These are phyloP conservation scores for Nanger granti DNA, from an alignment of 2,113 vertebrate genomes.

Conservation along the genomic window DNA sequence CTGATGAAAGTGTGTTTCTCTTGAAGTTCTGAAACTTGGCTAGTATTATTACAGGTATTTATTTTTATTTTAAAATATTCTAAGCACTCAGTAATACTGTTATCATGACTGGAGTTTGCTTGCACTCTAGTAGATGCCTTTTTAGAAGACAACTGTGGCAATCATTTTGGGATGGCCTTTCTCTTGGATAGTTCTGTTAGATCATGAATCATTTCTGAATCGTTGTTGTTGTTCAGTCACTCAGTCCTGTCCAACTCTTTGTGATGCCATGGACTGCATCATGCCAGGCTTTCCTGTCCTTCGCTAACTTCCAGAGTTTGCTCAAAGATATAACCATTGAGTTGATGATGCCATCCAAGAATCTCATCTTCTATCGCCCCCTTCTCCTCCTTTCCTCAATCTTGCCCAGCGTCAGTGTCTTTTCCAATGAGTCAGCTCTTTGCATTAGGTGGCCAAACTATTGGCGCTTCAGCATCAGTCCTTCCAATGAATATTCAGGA, in stretches of 20 bases:
- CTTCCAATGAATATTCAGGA: neutral
- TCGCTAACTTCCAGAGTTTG: neutral
- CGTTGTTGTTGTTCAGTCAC: neutral
- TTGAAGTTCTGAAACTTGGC: neutral
- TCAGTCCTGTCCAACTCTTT: neutral
- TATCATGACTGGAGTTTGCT: neutral
- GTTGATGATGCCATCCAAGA: neutral
- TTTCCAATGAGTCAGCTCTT: neutral
- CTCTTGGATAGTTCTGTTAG: neutral
- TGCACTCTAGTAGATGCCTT: neutral
- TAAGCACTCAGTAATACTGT: neutral
- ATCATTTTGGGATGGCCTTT: neutral
- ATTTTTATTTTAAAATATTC: neutral
- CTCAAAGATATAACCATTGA: neutral
- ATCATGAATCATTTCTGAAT: neutral
- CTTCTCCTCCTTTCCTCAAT: neutral
- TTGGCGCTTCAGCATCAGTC: neutral
- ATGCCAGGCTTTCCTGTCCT: neutral
- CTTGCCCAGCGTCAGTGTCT: neutral
- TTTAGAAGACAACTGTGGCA: neutral
- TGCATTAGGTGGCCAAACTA: neutral
- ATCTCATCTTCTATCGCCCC: neutral
- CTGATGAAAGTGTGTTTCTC: neutral
- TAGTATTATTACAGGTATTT: neutral
- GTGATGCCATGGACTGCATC: neutral